These are phyloP conservation scores for Glaucidium brasilianum DNA, from an alignment of 2,113 vertebrate species.

Conservation along the genomic window DNA sequence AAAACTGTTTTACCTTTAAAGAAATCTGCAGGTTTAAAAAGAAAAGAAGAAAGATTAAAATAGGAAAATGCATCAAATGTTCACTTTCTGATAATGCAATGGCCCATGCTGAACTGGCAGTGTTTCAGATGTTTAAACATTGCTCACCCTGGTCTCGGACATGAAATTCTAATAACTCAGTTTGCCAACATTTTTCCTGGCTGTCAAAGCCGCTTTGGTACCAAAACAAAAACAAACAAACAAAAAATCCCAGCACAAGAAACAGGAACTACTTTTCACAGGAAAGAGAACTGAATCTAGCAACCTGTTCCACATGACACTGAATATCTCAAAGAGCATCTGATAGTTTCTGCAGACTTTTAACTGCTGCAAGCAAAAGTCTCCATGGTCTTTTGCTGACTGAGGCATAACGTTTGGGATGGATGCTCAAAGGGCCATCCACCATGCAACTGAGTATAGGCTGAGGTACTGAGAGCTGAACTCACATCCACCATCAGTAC, in stretches of 20 bases:
- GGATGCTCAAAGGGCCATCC: not conserved
- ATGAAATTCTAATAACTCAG: not conserved
- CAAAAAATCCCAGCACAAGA: not conserved
- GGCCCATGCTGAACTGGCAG: not conserved
- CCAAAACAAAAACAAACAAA: not conserved
- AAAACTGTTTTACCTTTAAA: slow-evolving; percentile 92
- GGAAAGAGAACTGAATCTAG: slow-evolving; percentile 7
- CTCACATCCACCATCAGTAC: not conserved
- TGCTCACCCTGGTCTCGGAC: not conserved
- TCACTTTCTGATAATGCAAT: not conserved
- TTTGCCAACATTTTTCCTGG: not conserved
- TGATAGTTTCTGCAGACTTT: not conserved
- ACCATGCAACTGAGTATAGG: fast-evolving
- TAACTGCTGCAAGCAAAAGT: not conserved
- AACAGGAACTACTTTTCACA: not conserved
- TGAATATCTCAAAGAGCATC: not conserved
- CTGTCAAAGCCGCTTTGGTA: not conserved
- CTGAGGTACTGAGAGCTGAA: fast-evolving
- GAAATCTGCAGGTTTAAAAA: slow-evolving; percentile 81
- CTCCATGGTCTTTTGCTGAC: not conserved
- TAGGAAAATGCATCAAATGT: not conserved
- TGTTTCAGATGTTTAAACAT: not conserved
- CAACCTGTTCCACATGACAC: not conserved
- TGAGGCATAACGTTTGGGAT: fast-evolving
- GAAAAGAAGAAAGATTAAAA: not conserved